Evolutionary conservation across 2,113 vertebrate genomes (phyloP).

Genomic region (Ammodytes dubius): DNA sequence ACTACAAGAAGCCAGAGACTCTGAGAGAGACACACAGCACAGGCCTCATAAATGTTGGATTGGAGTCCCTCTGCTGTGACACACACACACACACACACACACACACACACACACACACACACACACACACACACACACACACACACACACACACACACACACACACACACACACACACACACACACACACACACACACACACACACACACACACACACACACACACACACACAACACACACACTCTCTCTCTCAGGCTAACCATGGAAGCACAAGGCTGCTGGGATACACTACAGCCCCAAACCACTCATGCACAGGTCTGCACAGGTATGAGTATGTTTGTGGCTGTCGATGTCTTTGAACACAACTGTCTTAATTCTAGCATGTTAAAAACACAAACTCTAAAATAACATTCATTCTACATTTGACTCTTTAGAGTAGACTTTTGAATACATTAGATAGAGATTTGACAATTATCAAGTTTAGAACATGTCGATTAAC

Average conservation of each 20-base stretch:
- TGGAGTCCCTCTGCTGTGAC: conserved; percentile 49
- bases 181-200: conserved; percentile 31
- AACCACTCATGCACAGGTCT: conserved; percentile 50
- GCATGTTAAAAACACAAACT: background rate
- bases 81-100: conserved; percentile 31
- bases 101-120: conserved; percentile 34
- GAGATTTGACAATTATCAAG: background rate
- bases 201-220: conserved; percentile 35
- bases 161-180: conserved; percentile 27
- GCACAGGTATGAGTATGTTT: background rate
- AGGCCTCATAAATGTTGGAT: conserved; percentile 74
- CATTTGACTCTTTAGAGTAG: background rate
- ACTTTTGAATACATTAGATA: background rate
- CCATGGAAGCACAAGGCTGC: conserved; percentile 55
- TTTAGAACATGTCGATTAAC: background rate
- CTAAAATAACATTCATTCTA: background rate
- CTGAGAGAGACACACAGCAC: conserved; percentile 52
- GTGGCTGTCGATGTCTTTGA: conserved; percentile 5
- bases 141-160: conserved; percentile 32
- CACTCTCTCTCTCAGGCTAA: conserved; percentile 42
- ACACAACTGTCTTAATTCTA: conserved; percentile 29
- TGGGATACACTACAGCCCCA: conserved; percentile 57
- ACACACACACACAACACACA: conserved; percentile 31
- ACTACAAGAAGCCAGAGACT: conserved; percentile 54
- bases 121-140: conserved; percentile 32